Conservation (phyloP, 1,140 invertebrate species). For the Dendrolimus kikuchii region DNA sequence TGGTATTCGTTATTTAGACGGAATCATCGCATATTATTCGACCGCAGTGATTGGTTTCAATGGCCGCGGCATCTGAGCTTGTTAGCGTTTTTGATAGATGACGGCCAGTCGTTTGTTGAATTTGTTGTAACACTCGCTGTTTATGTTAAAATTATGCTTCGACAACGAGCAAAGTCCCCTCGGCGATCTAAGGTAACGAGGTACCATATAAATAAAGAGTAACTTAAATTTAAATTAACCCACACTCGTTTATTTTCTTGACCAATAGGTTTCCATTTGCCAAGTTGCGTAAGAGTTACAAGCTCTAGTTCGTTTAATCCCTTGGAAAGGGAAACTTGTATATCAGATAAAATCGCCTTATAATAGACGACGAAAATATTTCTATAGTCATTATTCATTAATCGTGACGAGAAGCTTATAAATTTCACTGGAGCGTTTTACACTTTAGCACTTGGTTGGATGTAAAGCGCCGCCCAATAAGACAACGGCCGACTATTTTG, state of each 20-base stretch:
- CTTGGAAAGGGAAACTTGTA: too few relatives aligned
- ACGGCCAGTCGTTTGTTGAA: constrained; percentile 62
- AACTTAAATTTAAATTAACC: constrained; percentile 27
- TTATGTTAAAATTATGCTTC: constrained; percentile 61
- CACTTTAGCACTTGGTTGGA: constrained; percentile 65
- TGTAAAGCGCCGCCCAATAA: constrained; percentile 60
- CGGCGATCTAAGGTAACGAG: constrained; percentile 67
- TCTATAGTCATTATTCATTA: constrained; percentile 64
- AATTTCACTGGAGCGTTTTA: constrained; percentile 65
- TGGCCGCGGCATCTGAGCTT: constrained; percentile 57
- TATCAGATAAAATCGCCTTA: neutral
- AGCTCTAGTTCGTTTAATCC: neutral
- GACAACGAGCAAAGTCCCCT: constrained; percentile 58
- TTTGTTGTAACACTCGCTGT: constrained; percentile 59
- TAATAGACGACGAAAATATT: constrained; percentile 36
- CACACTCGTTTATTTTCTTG: constrained; percentile 14
- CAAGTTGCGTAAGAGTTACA: neutral
- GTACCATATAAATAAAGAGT: constrained; percentile 61
- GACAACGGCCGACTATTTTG: constrained; percentile 66
- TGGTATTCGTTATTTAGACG: constrained; percentile 48
- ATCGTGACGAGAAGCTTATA: constrained; percentile 63
- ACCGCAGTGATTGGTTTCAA: constrained; percentile 52
- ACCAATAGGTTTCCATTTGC: constrained; percentile 9
- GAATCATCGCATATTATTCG: constrained; percentile 54
- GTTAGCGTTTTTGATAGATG: constrained; percentile 72